Conservation (phyloP, 2,113 vertebrate genomes). For the Neogobius melanostomus region DNA sequence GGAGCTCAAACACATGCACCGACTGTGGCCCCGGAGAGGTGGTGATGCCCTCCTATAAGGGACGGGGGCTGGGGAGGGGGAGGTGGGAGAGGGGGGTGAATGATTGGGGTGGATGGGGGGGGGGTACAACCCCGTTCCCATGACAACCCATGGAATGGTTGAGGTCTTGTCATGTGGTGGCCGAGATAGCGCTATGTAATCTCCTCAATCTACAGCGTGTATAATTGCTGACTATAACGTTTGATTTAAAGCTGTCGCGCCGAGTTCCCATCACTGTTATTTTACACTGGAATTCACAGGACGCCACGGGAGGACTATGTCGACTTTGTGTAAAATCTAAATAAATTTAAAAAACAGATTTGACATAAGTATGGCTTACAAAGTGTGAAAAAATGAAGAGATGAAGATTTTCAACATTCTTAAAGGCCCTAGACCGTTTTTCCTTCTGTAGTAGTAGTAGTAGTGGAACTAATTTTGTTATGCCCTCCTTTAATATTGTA, state of each 20-base stretch:
- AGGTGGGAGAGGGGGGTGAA: constrained; percentile 50
- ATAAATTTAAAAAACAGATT: background rate
- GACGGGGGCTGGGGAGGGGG: constrained; percentile 18
- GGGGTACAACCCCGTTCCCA: constrained; percentile 73
- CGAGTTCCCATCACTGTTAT: too few species aligned
- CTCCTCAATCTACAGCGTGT: constrained; percentile 9
- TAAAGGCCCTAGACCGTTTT: too few species aligned
- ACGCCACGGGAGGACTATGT: background rate
- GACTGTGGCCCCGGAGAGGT: constrained; percentile 25
- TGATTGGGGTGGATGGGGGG: constrained; percentile 33
- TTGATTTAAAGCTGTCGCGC: background rate
- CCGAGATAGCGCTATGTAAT: constrained; percentile 47
- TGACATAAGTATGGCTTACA: too few species aligned
- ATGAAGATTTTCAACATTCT: too few species aligned
- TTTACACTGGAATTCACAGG: too few species aligned
- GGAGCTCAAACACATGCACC: constrained; percentile 30
- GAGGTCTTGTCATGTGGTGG: constrained; percentile 69
- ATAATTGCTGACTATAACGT: constrained; percentile 5
- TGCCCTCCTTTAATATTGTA: too few species aligned
- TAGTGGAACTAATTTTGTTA: too few species aligned
- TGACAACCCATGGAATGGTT: constrained; percentile 76
- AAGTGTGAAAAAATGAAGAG: too few species aligned
- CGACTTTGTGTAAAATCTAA: background rate
- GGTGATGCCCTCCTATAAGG: constrained; percentile 53
- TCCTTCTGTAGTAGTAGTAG: too few species aligned